Percentiles rank a stretch among this genome's conserved stretches.
These are phyloP conservation scores for Chaetodon trifasciatus DNA, from an alignment of 2,797 vertebrate genomes.

Conservation along the genomic window DNA sequence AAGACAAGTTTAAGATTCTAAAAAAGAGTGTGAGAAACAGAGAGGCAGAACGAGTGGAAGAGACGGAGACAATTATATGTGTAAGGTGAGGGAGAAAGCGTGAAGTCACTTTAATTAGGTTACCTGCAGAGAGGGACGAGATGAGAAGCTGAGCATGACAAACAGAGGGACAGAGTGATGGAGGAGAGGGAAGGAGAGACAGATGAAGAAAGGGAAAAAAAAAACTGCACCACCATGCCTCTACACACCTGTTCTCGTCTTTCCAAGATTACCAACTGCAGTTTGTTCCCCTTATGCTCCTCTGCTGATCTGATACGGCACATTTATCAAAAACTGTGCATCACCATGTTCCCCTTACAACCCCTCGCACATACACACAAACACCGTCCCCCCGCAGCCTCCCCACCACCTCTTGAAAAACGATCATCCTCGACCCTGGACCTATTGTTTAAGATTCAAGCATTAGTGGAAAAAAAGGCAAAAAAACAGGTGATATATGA, in stretches of 20 bases:
- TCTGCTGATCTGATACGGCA: slow-evolving; percentile 73
- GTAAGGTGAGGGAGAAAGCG: slow-evolving; percentile 72
- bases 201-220: slow-evolving; percentile 32
- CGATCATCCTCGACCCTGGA: slow-evolving; percentile 67
- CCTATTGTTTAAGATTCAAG: slow-evolving; percentile 82
- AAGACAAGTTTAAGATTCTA: slow-evolving; percentile 67
- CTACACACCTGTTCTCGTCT: slow-evolving; percentile 74
- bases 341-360: slow-evolving; percentile 50
- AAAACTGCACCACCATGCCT: slow-evolving; percentile 53
- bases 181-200: slow-evolving; percentile 58
- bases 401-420: slow-evolving; percentile 66
- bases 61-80: slow-evolving; percentile 65
- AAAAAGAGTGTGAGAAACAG: slow-evolving; percentile 50
- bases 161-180: slow-evolving; percentile 62
- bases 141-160: slow-evolving; percentile 68
- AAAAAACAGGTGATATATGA: slow-evolving; percentile 75
- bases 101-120: slow-evolving; percentile 80
- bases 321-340: slow-evolving; percentile 76
- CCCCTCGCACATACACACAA: slow-evolving; percentile 25
- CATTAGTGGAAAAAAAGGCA: slow-evolving; percentile 47
- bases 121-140: slow-evolving; percentile 67
- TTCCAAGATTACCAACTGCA: slow-evolving; percentile 67
- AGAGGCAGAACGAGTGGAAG: slow-evolving; percentile 44
- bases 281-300: slow-evolving; percentile 66
- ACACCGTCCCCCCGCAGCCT: background rate